These are phyloP conservation scores for Podarcis muralis DNA, from an alignment of 2,113 vertebrate species.

Conservation along the genomic window DNA sequence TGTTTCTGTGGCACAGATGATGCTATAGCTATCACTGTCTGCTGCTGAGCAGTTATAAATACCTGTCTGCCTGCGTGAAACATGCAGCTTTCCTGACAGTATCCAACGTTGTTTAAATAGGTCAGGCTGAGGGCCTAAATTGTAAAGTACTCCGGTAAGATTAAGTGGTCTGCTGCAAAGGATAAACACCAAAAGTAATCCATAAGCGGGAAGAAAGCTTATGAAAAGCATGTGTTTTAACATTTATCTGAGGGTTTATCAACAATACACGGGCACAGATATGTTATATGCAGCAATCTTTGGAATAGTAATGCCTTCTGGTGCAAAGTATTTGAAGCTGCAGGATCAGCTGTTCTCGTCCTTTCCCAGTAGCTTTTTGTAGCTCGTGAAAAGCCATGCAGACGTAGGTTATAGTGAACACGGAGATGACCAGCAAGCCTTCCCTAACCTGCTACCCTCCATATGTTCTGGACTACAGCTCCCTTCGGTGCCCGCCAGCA, in stretches of 20 bases:
- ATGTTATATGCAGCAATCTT: background rate
- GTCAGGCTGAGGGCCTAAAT: background rate
- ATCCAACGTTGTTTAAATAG: background rate
- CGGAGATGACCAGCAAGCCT: background rate
- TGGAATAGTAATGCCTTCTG: background rate
- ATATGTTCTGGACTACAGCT: too few relatives aligned
- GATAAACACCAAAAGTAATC: background rate
- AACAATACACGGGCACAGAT: background rate
- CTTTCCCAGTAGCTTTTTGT: background rate
- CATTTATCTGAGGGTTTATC: background rate
- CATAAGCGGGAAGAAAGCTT: background rate
- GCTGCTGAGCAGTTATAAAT: constrained; percentile 10
- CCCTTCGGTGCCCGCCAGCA: too few relatives aligned
- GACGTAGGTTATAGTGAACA: background rate
- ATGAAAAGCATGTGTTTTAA: background rate
- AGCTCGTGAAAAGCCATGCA: background rate
- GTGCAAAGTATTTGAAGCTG: background rate
- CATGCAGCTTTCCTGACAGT: background rate
- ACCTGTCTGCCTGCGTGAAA: background rate
- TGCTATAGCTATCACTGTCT: background rate
- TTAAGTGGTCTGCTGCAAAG: background rate
- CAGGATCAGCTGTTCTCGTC: background rate
- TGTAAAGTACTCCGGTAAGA: background rate
- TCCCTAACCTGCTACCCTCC: too few relatives aligned
- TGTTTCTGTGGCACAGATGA: background rate